Conservation (phyloP, 92 coral and sea anemone species). For the Porites cylindrica region DNA sequence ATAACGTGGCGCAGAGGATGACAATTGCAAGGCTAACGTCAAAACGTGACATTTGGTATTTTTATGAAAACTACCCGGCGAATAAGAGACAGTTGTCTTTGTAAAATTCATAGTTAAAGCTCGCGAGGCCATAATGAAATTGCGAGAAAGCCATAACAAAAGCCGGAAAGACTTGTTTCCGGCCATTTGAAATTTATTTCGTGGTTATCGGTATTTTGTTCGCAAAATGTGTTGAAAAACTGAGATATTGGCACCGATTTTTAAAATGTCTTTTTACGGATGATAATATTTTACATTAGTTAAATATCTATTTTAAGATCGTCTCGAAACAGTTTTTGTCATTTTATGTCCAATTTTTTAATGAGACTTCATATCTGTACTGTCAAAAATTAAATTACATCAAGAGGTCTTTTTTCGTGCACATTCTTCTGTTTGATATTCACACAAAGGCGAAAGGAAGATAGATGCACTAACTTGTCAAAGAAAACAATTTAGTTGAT, state of each 20-base stretch:
- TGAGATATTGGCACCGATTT: neutral
- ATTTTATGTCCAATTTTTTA: conserved; percentile 15
- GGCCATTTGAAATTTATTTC: conserved; percentile 12
- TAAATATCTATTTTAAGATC: neutral
- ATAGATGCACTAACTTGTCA: neutral
- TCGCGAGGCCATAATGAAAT: neutral
- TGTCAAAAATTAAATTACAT: neutral
- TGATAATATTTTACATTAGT: neutral
- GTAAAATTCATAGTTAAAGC: neutral
- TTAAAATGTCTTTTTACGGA: neutral
- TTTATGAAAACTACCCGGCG: neutral
- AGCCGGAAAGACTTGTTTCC: conserved; percentile 35
- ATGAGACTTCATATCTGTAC: conserved; percentile 19
- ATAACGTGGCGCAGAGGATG: neutral
- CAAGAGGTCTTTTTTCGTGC: neutral
- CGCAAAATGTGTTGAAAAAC: neutral
- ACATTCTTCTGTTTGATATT: neutral
- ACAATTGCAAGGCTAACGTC: neutral
- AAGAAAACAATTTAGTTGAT: neutral
- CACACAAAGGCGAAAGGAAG: neutral
- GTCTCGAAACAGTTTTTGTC: neutral
- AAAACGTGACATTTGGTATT: neutral
- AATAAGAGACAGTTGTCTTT: neutral
- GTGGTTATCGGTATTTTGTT: conserved; percentile 12
- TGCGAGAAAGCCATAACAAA: conserved; percentile 1